Evolutionary conservation across 2,113 vertebrate species (phyloP), one percentile per base, ranked within the genome.

Genomic region (Dasyprocta punctata): DNA sequence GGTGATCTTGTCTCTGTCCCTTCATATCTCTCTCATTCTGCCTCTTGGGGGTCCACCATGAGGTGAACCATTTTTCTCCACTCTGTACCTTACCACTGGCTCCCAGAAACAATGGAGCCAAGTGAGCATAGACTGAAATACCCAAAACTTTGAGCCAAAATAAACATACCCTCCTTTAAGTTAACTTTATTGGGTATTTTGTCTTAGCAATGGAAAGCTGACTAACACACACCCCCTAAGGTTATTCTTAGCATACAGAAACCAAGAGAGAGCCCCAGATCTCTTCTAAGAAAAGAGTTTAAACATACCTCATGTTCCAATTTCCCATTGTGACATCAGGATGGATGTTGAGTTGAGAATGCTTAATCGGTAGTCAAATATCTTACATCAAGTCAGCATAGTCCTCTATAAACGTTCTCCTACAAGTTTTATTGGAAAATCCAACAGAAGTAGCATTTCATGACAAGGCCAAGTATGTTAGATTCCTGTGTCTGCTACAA

Each of bases 221-320:
- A 78, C 28, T 33, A 78, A 33, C 24, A 77, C 28, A 78, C 14
- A 49, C 3, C 10, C n/a, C 69, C 49, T 24, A 52, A 56, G 52
- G 33, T 52, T 38, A 33, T 13, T 90, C 24, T 87, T 69, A 58
- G 38, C 19, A 61, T 22, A 67, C 36, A n/a, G 44, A 93, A 49
- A 6, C 19, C 24, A 61, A 20, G 38, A 3, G 13, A 69, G 26
- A 58, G 52, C 5, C 67, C 28, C 65, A 54, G 56, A 67, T 49
- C 52, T 96, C 47, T 82, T 81, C 86, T n/a, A 61, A 96, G 56
- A 67, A 73, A n/a, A 71, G 52, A 8, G 36, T 88, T 94, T 44
- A 49, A 83, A 73, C 5, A 86, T 10, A 33, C 36, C 61, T 90
- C 38, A 22, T 36, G 30, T 75, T 44, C 20, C 4, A 10, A 13